Evolutionary conservation across 1,140 invertebrate genomes (phyloP).

Genomic region (Gryon sp.): DNA sequence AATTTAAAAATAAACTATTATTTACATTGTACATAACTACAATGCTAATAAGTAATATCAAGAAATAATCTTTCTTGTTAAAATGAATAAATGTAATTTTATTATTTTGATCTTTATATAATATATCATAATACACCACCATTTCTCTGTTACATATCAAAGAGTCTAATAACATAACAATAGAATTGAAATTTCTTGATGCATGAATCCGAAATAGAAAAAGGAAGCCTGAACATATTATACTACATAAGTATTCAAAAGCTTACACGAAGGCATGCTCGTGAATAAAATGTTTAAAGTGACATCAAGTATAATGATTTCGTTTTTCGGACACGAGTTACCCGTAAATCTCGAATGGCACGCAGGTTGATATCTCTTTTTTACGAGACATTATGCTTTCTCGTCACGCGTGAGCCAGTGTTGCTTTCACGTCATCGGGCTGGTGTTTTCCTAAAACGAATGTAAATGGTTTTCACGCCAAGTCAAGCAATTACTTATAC

Average conservation of each 20-base stretch:
- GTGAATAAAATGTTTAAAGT: constrained; percentile 61
- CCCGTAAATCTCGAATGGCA: constrained; percentile 50
- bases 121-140: not conserved
- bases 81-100: too few species aligned
- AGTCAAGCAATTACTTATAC: constrained; percentile 38
- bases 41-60: too few species aligned
- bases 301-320: constrained; percentile 63
- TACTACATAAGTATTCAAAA: constrained; percentile 65
- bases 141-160: not conserved
- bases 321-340: constrained; percentile 54
- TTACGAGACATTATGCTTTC: constrained; percentile 49
- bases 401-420: constrained; percentile 55
- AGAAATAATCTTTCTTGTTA: too few species aligned
- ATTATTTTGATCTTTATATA: too few species aligned
- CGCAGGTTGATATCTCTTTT: constrained; percentile 55
- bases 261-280: constrained; percentile 22
- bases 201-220: not conserved
- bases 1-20: too few species aligned
- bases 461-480: constrained; percentile 28
- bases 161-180: constrained; percentile 18
- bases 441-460: constrained; percentile 27
- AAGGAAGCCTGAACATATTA: not conserved
- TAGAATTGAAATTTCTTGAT: constrained; percentile 19
- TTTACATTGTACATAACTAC: too few species aligned
- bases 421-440: constrained; percentile 33